Conservation (phyloP, 1,140 invertebrate species). For the Ceratitis capitata region DNA sequence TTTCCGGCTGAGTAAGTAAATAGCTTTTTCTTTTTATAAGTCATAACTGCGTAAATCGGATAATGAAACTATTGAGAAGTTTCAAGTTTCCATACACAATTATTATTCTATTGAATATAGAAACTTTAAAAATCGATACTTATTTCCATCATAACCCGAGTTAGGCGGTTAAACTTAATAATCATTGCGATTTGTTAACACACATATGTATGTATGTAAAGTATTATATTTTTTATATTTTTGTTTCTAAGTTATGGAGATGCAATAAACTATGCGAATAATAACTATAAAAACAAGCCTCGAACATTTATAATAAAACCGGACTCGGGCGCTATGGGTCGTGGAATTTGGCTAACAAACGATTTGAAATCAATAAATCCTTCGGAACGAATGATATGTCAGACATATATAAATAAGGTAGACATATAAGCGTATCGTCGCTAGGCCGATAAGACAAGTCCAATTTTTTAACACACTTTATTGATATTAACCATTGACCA, state of each 20-base stretch:
- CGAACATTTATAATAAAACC: conserved; percentile 88
- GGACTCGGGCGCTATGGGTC: conserved; percentile 85
- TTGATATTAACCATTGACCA: too few relatives aligned
- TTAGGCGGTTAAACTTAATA: too few relatives aligned
- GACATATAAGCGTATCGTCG: not conserved
- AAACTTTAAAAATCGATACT: too few relatives aligned
- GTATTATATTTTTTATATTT: not conserved
- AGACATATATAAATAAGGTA: conserved; percentile 74
- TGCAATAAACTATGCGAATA: conserved; percentile 65
- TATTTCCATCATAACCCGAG: too few relatives aligned
- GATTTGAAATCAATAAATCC: conserved; percentile 79
- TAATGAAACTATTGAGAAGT: too few relatives aligned
- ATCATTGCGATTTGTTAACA: not conserved
- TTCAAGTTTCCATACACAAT: too few relatives aligned
- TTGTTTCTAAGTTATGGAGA: conserved; percentile 55
- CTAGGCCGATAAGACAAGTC: too few relatives aligned
- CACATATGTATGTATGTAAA: not conserved
- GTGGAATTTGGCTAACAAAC: conserved; percentile 85
- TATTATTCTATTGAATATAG: too few relatives aligned
- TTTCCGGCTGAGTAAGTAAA: conserved; percentile 83
- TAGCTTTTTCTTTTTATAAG: too few relatives aligned
- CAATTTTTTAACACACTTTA: too few relatives aligned
- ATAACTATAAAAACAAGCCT: conserved; percentile 71
- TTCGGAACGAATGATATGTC: conserved; percentile 84
- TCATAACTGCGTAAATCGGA: too few relatives aligned